A percentile compares a stretch with the other conserved stretches of the same genome.
Evolutionary conservation across 2,113 vertebrate species (phyloP).

Genomic region (Rhombomys opimus): DNA sequence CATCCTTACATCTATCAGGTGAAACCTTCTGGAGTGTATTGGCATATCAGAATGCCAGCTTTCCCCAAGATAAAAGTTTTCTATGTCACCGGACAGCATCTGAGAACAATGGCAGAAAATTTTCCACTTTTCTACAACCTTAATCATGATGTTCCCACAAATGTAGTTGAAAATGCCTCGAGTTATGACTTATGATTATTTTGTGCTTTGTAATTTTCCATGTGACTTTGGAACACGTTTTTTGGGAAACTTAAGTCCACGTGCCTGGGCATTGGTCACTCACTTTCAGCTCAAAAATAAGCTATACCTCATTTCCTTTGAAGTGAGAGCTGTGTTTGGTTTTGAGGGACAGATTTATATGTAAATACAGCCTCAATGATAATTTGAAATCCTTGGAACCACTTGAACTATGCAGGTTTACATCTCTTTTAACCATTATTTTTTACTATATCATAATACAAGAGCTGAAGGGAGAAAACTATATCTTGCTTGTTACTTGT

Average conservation of each 20-base stretch:
- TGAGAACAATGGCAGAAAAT: background rate
- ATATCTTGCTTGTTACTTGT: background rate
- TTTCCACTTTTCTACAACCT: too few species aligned
- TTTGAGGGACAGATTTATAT: background rate
- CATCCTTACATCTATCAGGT: background rate
- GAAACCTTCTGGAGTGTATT: too few species aligned
- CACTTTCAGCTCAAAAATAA: background rate
- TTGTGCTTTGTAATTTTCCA: background rate
- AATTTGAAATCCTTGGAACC: fast-evolving
- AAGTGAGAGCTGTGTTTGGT: background rate
- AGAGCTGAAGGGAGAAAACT: background rate
- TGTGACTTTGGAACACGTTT: background rate
- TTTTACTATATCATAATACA: too few species aligned
- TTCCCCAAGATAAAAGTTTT: background rate
- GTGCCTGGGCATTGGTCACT: too few species aligned
- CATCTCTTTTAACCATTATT: background rate
- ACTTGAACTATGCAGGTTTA: background rate
- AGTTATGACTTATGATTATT: background rate
- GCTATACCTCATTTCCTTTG: background rate
- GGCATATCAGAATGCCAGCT: background rate
- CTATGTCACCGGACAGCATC: background rate
- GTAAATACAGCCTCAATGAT: too few species aligned
- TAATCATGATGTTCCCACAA: background rate
- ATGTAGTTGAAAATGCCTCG: background rate
- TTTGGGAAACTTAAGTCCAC: too few species aligned